These are phyloP conservation scores for Apeltes quadracus DNA, from an alignment of 2,113 vertebrate genomes.

Conservation along the genomic window DNA sequence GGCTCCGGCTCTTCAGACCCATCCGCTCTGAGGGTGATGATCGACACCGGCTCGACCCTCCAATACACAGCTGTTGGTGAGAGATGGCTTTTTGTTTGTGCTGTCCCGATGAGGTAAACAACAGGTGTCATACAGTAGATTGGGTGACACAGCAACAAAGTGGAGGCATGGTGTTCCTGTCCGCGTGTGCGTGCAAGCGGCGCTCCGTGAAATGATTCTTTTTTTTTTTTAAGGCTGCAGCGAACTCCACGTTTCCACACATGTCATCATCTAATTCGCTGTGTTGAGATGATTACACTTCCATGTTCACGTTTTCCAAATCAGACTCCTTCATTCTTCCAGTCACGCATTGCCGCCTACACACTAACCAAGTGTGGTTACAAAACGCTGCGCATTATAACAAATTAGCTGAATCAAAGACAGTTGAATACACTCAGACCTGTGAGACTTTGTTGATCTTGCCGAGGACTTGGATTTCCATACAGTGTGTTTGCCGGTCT, in stretches of 20 bases:
- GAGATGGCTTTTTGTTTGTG: slow-evolving; percentile 18
- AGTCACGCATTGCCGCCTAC: not conserved
- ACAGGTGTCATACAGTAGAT: slow-evolving; percentile 72
- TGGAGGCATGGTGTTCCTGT: slow-evolving; percentile 43
- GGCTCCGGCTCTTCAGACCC: no score
- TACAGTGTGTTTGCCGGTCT: not conserved
- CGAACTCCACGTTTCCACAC: slow-evolving; percentile 17
- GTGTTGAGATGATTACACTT: not conserved
- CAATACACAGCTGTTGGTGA: slow-evolving; percentile 76
- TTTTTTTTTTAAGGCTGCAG: slow-evolving; percentile 13
- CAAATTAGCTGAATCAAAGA: not conserved
- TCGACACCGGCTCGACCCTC: slow-evolving; percentile 75
- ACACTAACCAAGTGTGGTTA: not conserved
- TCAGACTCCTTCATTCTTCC: not conserved
- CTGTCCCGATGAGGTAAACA: slow-evolving; percentile 64
- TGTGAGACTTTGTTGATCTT: slow-evolving; percentile 19
- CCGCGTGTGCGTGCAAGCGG: not conserved
- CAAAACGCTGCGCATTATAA: not conserved
- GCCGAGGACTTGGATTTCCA: slow-evolving; percentile 13
- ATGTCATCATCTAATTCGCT: not conserved
- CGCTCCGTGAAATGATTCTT: slow-evolving; percentile 1
- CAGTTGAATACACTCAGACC: not conserved
- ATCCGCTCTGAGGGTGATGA: no score
- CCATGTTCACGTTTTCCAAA: not conserved
- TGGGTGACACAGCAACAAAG: slow-evolving; percentile 66